These are phyloP conservation scores for Atlantisia rogersi DNA, from an alignment of 2,113 vertebrate species.

Conservation along the genomic window DNA sequence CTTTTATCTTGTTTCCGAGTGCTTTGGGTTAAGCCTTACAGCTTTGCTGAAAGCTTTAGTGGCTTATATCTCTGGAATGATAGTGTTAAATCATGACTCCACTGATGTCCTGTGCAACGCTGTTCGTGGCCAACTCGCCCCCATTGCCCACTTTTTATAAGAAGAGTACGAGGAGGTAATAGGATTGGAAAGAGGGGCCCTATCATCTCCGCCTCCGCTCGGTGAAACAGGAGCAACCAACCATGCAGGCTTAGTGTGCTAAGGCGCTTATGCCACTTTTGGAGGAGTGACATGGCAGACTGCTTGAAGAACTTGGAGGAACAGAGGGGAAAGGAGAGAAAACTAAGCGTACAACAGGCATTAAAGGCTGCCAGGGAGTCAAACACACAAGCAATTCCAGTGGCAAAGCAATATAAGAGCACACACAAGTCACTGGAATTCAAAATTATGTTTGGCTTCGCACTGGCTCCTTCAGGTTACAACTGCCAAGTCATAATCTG, in stretches of 20 bases:
- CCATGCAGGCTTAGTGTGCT: not conserved
- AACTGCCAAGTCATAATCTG: not conserved
- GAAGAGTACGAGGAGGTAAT: not conserved
- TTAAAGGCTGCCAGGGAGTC: not conserved
- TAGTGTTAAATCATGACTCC: constrained; percentile 40
- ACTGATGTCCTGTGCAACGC: constrained; percentile 12
- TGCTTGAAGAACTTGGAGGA: not conserved
- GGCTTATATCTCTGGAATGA: constrained; percentile 55
- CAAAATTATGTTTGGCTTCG: not conserved
- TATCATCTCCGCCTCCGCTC: not conserved
- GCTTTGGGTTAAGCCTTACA: constrained; percentile 68
- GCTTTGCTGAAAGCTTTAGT: constrained; percentile 59
- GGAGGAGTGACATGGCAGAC: not conserved
- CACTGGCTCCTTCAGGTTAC: not conserved
- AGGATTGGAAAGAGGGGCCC: constrained; percentile 15
- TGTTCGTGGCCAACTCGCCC: not conserved
- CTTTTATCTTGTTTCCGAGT: constrained; percentile 71
- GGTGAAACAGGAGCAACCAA: not conserved
- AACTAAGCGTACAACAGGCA: not conserved
- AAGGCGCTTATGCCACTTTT: not conserved
- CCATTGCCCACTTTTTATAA: not conserved
- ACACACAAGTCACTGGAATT: too few relatives aligned
- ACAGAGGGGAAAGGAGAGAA: not conserved
- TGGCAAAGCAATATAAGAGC: not conserved
- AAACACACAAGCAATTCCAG: not conserved